Base-by-base conservation (phyloP, 2,888 invertebrate genomes). In the Ischnus inquisitorius region DNA sequence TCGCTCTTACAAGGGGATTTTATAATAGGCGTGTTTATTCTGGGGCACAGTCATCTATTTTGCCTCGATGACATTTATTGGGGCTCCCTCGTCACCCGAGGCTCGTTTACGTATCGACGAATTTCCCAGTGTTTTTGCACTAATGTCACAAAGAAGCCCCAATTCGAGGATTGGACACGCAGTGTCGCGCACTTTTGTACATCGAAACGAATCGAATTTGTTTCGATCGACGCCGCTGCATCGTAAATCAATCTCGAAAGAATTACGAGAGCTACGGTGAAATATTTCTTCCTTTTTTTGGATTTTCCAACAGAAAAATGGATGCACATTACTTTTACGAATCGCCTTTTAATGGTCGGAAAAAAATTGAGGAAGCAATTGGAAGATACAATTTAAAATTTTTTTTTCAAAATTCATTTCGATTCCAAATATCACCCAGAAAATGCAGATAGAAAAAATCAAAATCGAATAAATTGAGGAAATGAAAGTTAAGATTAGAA, bases 21-120 rank as follows among this genome's bases (percentile, higher is more conserved):
- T 83, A 74, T 64, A 62, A 77, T 57, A 65, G 68, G 60, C 46
- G 54, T 71, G 67, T 77, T 74, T 67, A 72, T 57, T 46, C 65
- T 25, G 19, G 28, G n/a, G 65, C 39, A 43, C 41, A 67, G 46
- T 78, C 10, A 28, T 78, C 69, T 81, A 81, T 74, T 34, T 34
- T 69, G 28, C 54, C 39, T 12, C 1, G 14, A 48, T 51, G 46
- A 19, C 54, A 48, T 77, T 80, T 68, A 75, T 79, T 64, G 60
- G 46, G 62, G 65, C 19, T 51, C 8, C 34, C 41, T 48, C 82
- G 28, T 72, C 72, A 57, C 39, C 14, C n/a, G 16, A 57, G 12
- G 48, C 28, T 34, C 6, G 25, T 85, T 71, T 71, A 34, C n/a
- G 6, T 3, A 75, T 79, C 48, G 25, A 6, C 19, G 14, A 62